A percentile compares a stretch with the other conserved stretches of the same genome.
These are phyloP conservation scores for Lethrus apterus DNA, from an alignment of 1,140 invertebrate genomes.

Conservation along the genomic window DNA sequence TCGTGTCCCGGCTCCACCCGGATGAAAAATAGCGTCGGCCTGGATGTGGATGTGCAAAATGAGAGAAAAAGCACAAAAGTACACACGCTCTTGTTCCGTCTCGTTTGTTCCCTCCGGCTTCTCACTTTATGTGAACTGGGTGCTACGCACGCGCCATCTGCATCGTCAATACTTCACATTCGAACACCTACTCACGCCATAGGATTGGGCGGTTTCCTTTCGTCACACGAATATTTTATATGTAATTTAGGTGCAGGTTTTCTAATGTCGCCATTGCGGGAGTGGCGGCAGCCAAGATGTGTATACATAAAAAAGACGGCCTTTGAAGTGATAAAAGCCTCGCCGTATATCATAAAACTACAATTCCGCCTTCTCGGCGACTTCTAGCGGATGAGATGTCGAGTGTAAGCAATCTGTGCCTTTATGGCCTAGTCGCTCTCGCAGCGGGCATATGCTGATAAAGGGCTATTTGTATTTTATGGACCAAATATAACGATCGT, in stretches of 20 bases:
- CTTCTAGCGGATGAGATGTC: slow-evolving; percentile 18
- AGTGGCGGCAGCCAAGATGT: slow-evolving; percentile 10
- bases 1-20: slow-evolving; percentile 34
- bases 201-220: slow-evolving; percentile 28
- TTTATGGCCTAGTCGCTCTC: slow-evolving; percentile 16
- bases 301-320: slow-evolving; percentile 11
- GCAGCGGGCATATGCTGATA: slow-evolving; percentile 24
- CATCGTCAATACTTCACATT: slow-evolving; percentile 39
- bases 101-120: slow-evolving; percentile 7
- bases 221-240: slow-evolving; percentile 22
- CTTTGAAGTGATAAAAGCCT: slow-evolving; percentile 17
- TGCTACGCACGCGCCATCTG: slow-evolving; percentile 34
- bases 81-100: slow-evolving; percentile 26
- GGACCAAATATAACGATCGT: slow-evolving; percentile 23
- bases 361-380: slow-evolving; percentile 21
- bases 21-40: slow-evolving; percentile 35
- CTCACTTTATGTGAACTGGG: slow-evolving; percentile 26
- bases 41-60: slow-evolving; percentile 31
- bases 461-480: slow-evolving; percentile 25
- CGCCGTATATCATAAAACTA: slow-evolving; percentile 21
- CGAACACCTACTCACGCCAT: slow-evolving; percentile 33
- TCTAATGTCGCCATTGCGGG: slow-evolving; percentile 11
- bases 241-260: slow-evolving; percentile 17
- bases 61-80: slow-evolving; percentile 35
- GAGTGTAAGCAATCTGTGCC: slow-evolving; percentile 19